phyloP scores from a whole-genome alignment of 2,888 invertebrate species.

The Synanthedon tipuliformis region DNA sequence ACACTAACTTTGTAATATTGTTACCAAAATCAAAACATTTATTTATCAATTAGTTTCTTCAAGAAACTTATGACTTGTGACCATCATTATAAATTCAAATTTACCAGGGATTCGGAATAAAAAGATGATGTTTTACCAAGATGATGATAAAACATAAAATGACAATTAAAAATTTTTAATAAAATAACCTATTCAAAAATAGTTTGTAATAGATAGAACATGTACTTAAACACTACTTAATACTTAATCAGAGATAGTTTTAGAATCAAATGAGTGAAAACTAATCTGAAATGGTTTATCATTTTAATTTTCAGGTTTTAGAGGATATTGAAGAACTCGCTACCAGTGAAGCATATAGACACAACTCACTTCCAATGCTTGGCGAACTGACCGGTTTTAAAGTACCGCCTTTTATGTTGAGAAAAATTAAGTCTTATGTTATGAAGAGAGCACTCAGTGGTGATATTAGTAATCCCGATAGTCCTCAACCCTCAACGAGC shows the following conservation, averaged over 20 bases:
- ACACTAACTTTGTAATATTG: too few species aligned
- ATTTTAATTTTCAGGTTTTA: slow-evolving; percentile 57
- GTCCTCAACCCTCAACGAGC: slow-evolving; percentile 50
- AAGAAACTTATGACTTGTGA: too few species aligned
- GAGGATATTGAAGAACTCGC: slow-evolving; percentile 83
- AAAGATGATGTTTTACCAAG: too few species aligned
- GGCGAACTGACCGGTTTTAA: slow-evolving; percentile 81
- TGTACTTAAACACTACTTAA: too few species aligned
- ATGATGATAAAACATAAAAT: too few species aligned
- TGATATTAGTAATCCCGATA: slow-evolving; percentile 40
- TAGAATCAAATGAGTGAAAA: too few species aligned
- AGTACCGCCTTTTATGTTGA: slow-evolving; percentile 79
- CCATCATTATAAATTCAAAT: too few species aligned
- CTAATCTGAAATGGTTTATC: background rate
- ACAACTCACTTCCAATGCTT: slow-evolving; percentile 72
- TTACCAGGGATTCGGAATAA: too few species aligned
- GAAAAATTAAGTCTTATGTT: slow-evolving; percentile 79
- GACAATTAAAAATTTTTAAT: too few species aligned
- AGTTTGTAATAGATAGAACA: background rate
- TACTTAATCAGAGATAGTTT: too few species aligned
- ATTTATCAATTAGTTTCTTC: too few species aligned
- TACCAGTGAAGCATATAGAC: slow-evolving; percentile 77
- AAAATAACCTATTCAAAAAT: background rate
- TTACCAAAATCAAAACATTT: too few species aligned
- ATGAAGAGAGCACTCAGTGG: slow-evolving; percentile 40